Base-by-base conservation (phyloP, 1,140 invertebrate genomes). In the Drosophila quadrilineata region DNA sequence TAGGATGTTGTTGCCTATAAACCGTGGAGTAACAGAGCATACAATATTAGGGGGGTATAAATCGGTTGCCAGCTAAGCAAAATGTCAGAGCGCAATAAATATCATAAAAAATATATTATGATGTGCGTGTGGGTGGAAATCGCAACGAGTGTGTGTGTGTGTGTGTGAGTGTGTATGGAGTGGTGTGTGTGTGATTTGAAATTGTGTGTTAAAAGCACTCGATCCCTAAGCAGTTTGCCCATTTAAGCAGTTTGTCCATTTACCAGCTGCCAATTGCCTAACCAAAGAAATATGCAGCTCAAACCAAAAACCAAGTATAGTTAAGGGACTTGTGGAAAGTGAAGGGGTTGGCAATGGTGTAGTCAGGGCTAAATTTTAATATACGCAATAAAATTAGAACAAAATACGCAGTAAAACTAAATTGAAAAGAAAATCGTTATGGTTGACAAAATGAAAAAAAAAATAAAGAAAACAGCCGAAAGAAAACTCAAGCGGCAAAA, bases 361-460 rank as follows among this genome's bases (percentile, higher is more conserved):
- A 40, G 26, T 24, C n/a, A 1, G 21, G 2, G 31, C 10, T 4
- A 35, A 14, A 49, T 57, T 63, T 85, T 85, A 79, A 85, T 79
- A 85, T 60, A 48, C 45, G 79, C 79, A 65, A 85, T 85, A 85
- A 85, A 85, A 85, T 85, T 85, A 85, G 71, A 85, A 74, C 66
- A 85, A 85, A 85, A 85, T 85, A 85, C 79, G 74, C 79, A 85
- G 62, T 85, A 85, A 85, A 85, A 76, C 71, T 75, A 85, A 85
- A 85, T 85, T 85, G 79, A 86, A 85, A 85, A 86, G 79, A 85
- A 85, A 85, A 85, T 86, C 75, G 79, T 86, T 84, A 84, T 85
- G 79, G 79, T 64, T 84, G 75, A 56, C 53, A 69, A 69, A 70
- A 69, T 68, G 72, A 75, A 84, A 69, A 70, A 29, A 57, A 62